Percentiles rank a stretch among this genome's conserved stretches.
Conservation (phyloP, 2,888 invertebrate species). For the Microctonus brassicae region DNA sequence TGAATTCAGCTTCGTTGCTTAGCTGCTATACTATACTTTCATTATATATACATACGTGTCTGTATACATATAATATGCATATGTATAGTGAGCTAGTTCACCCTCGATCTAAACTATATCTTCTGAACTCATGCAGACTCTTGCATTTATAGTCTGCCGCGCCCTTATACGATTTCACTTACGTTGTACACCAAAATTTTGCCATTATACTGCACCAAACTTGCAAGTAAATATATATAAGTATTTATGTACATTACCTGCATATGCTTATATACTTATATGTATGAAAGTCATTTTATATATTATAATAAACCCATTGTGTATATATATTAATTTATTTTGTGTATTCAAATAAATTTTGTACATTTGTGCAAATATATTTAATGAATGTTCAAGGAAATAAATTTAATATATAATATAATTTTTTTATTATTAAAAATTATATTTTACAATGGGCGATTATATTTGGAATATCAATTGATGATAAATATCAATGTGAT, state of each 20-base stretch:
- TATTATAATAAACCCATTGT: too few species aligned
- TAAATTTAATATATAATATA: slow-evolving; percentile 13
- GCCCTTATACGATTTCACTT: neutral
- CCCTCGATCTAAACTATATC: neutral
- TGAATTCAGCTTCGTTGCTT: slow-evolving; percentile 16
- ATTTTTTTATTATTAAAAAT: too few species aligned
- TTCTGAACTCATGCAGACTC: slow-evolving; percentile 16
- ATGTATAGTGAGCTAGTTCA: neutral
- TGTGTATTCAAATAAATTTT: neutral
- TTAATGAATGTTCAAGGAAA: neutral
- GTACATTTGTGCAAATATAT: neutral
- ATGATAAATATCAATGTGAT: too few species aligned
- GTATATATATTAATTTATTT: neutral
- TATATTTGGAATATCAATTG: too few species aligned
- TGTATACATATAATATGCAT: neutral
- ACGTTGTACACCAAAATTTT: slow-evolving; percentile 12
- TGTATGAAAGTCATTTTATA: too few species aligned
- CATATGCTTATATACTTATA: neutral
- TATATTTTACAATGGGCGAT: too few species aligned
- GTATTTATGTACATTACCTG: neutral
- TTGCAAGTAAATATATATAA: neutral
- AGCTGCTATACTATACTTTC: neutral
- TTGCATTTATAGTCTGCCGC: neutral
- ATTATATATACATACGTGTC: neutral
- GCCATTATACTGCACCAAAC: slow-evolving; percentile 11